These are phyloP conservation scores for Bergia puertoricense DNA, from an alignment of 92 coral and sea anemone genomes.

Conservation along the genomic window DNA sequence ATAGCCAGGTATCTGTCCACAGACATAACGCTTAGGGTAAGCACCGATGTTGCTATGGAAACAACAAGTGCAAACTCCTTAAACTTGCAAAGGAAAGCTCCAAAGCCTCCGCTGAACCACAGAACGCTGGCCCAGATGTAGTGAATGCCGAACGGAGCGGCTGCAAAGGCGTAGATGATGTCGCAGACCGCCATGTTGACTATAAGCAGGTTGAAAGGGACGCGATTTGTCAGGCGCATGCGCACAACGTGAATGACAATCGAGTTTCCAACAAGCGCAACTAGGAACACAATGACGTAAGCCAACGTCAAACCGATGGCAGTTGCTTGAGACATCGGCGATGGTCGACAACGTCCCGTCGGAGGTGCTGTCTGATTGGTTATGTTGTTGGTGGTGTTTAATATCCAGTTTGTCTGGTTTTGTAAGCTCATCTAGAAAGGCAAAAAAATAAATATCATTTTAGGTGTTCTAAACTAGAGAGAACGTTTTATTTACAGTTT, in stretches of 20 bases:
- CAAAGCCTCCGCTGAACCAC: slow-evolving; percentile 42
- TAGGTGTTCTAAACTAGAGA: background rate
- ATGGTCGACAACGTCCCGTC: background rate
- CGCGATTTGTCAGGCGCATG: slow-evolving; percentile 21
- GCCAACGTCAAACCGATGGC: slow-evolving; percentile 25
- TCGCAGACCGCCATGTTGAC: slow-evolving; percentile 42
- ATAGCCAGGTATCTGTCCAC: slow-evolving; percentile 37
- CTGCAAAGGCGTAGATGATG: slow-evolving; percentile 40
- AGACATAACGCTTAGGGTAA: slow-evolving; percentile 39
- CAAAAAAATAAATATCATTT: background rate
- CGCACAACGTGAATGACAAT: slow-evolving; percentile 39
- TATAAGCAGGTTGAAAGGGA: slow-evolving; percentile 38
- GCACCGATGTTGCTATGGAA: slow-evolving; percentile 32
- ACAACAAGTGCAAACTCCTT: slow-evolving; percentile 40
- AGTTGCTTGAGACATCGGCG: slow-evolving; percentile 18
- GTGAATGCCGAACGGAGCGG: slow-evolving; percentile 25
- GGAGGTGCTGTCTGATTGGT: slow-evolving; percentile 14
- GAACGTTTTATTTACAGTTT: background rate
- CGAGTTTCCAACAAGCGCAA: slow-evolving; percentile 28
- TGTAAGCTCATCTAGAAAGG: slow-evolving; percentile 15
- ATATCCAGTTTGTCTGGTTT: background rate
- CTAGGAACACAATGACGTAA: slow-evolving; percentile 24
- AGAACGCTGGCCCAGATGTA: slow-evolving; percentile 13
- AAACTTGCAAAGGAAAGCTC: slow-evolving; percentile 33
- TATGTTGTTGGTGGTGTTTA: background rate